Evolutionary conservation across 2,797 vertebrate genomes (phyloP), one percentile per base, ranked within the genome.

Genomic region (Vireo griseus): DNA sequence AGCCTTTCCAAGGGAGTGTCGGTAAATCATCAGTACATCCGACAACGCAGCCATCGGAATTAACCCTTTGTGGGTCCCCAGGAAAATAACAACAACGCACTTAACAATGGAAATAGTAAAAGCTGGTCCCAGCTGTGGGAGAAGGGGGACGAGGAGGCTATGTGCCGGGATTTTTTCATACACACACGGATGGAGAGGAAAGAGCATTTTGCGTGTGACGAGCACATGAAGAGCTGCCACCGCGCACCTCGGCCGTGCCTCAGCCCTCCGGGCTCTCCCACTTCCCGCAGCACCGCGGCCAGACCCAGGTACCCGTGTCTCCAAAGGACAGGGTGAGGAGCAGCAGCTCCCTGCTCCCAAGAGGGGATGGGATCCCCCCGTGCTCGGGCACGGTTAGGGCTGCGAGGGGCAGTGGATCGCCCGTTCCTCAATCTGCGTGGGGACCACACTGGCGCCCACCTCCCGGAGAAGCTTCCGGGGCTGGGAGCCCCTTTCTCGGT

Each of bases 1-100:
- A 94, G 94, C 35, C 94, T 61, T 88, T 92, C 80, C 95, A 94
- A 97, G 96, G 96, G 96, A 97, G 94, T 94, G 87, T 96, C 96
- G 90, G 88, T 95, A 97, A 97, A 97, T 95, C 94, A 87, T 94
- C 94, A 59, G 75, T 77, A 89, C 88, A 94, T 88, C 94, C 94
- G 90, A 94, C 90, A 95, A 92, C 90, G 92, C 96, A 96, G 88
- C 94, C 94, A 88, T 58, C 9, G 48, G 39, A 45, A 39, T 96
- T 95, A 97, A 97, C 94, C 92, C 95, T 92, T 97, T 61, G 75
- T 42, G 76, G 5, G 51, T 6, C 35, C 62, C 50, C 91, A 0
- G 73, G 66, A 73, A 87, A 73, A 92, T 5, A 86, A 92, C 6
- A 61, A 4, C 81, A 9, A 9, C 11, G 37, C 54, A 6, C 54